A percentile compares a stretch with the other conserved stretches of the same genome.
phyloP scores from a whole-genome alignment of 2,888 invertebrate genomes.

The Stramonita haemastoma region DNA sequence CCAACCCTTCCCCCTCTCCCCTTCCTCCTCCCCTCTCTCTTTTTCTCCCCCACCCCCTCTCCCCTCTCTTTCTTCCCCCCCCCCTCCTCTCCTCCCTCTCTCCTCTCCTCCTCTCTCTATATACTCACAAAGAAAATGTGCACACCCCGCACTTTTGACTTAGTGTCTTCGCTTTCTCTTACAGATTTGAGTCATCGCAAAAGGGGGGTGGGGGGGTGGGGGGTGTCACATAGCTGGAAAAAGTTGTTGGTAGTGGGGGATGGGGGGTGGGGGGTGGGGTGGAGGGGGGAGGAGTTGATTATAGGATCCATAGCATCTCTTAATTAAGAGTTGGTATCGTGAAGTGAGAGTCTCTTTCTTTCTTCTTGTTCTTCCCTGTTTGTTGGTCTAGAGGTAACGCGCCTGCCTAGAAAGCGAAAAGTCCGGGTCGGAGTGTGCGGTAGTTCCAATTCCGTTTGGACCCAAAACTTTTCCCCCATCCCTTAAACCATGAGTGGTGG shows the following conservation, averaged over 20 bases:
- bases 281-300: not conserved
- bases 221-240: not conserved
- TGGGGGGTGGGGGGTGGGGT: not conserved
- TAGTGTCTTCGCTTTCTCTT: not conserved
- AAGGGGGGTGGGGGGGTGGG: not conserved
- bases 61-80: not conserved
- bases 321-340: too few relatives aligned
- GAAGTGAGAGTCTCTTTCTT: too few relatives aligned
- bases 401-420: too few relatives aligned
- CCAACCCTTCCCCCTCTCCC: not conserved
- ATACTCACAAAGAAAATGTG: not conserved
- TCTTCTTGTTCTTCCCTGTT: too few relatives aligned
- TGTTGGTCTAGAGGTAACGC: too few relatives aligned
- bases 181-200: not conserved
- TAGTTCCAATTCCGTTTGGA: too few relatives aligned
- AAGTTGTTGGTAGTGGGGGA: too few relatives aligned
- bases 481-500: too few relatives aligned
- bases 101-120: too few relatives aligned
- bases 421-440: too few relatives aligned
- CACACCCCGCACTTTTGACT: not conserved
- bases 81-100: not conserved
- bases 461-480: too few relatives aligned
- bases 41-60: not conserved
- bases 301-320: too few relatives aligned
- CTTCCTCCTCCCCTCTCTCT: not conserved